Evolutionary conservation across 1,140 invertebrate genomes (phyloP).

Genomic region (Mesaphorura yosii): DNA sequence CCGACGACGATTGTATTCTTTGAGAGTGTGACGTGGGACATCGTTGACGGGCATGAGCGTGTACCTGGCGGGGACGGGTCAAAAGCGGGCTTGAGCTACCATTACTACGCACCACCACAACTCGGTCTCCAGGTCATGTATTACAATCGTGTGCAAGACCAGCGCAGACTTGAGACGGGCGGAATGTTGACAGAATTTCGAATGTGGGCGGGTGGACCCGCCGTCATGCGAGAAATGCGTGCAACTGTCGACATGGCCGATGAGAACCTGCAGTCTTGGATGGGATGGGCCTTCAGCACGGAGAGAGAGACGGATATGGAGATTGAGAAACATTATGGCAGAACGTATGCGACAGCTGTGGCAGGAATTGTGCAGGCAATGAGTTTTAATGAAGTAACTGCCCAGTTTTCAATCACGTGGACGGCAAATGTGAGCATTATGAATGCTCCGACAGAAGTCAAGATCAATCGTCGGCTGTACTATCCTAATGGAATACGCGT

Average conservation of each 20-base stretch:
- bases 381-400: slow-evolving; percentile 1
- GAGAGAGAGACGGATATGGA: background rate
- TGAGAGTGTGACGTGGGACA: background rate
- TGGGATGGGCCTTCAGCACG: background rate
- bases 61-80: background rate
- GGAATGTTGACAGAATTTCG: slow-evolving; percentile 2
- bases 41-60: background rate
- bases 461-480: background rate
- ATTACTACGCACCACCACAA: slow-evolving; percentile 3
- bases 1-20: background rate
- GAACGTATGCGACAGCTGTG: slow-evolving; percentile 3
- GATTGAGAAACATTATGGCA: background rate
- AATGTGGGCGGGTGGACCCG: background rate
- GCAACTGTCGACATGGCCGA: background rate
- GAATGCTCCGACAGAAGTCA: background rate
- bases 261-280: background rate
- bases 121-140: background rate
- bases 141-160: background rate
- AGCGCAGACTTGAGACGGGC: background rate
- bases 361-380: background rate
- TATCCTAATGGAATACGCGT: too few relatives aligned
- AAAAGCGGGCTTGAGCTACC: background rate
- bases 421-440: too few relatives aligned
- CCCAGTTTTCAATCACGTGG: background rate
- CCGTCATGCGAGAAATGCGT: background rate